phyloP scores from a whole-genome alignment of 2,888 invertebrate genomes.

The Eupeodes latifasciatus region DNA sequence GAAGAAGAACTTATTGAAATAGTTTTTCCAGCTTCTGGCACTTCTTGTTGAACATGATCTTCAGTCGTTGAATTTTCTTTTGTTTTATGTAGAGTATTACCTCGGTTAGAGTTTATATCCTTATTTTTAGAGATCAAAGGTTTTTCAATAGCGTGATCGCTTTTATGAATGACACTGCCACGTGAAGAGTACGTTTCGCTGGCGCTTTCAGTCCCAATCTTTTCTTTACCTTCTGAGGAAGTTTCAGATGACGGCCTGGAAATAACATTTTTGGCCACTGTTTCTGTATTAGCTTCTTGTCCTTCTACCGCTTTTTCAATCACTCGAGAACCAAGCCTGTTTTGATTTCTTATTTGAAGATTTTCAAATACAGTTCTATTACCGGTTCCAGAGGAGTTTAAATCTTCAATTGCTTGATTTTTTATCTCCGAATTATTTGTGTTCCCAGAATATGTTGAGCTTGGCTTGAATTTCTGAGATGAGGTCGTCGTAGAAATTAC shows the following conservation, averaged over 20 bases:
- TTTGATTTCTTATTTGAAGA: background rate
- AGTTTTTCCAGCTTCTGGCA: background rate
- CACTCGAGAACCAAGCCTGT: too few species aligned
- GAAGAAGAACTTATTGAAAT: background rate
- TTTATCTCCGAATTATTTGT: too few species aligned
- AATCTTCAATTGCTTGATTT: too few species aligned
- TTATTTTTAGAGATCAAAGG: background rate
- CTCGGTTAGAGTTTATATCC: slow-evolving; percentile 18
- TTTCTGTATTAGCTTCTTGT: too few species aligned
- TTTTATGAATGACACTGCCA: background rate
- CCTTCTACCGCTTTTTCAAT: too few species aligned
- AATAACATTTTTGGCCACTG: too few species aligned
- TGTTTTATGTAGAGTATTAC: background rate
- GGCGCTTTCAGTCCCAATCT: background rate
- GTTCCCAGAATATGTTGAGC: too few species aligned
- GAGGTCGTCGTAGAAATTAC: too few species aligned
- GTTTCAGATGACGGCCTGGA: too few species aligned
- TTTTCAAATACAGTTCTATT: background rate
- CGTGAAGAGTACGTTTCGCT: background rate
- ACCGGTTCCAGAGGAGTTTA: background rate
- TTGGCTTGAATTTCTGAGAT: too few species aligned
- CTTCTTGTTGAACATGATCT: background rate
- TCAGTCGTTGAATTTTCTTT: background rate
- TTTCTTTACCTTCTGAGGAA: background rate
- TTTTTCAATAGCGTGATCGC: background rate